A percentile compares a stretch with the other conserved stretches of the same genome.
Conservation (phyloP, 2,888 invertebrate genomes). For the Clistopyga incitator region DNA sequence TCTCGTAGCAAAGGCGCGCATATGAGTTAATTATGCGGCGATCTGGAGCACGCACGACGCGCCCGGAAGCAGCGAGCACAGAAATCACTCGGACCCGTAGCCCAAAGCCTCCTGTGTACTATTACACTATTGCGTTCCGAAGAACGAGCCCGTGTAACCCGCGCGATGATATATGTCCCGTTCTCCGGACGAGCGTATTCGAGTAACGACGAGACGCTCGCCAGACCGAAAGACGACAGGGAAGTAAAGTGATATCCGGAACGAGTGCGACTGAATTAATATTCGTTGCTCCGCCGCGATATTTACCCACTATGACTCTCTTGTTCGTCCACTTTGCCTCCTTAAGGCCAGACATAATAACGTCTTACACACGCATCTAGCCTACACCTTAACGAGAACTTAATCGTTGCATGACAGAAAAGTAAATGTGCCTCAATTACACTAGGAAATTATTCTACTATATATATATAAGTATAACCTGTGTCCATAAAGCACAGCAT, state of each 20-base stretch:
- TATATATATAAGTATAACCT: neutral
- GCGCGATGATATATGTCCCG: slow-evolving; percentile 33
- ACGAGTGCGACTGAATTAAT: slow-evolving; percentile 39
- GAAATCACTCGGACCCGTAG: slow-evolving; percentile 14
- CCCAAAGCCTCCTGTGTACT: slow-evolving; percentile 9
- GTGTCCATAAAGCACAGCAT: neutral
- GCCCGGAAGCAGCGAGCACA: slow-evolving; percentile 48
- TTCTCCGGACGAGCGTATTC: slow-evolving; percentile 55
- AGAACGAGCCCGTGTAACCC: slow-evolving; percentile 8
- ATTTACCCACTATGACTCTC: neutral
- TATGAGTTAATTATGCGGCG: slow-evolving; percentile 72
- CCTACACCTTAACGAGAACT: slow-evolving; percentile 52
- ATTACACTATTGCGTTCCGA: slow-evolving; percentile 5
- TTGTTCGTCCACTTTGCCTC: neutral
- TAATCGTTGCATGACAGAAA: slow-evolving; percentile 55
- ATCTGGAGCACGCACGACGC: slow-evolving; percentile 71
- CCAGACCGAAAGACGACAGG: slow-evolving; percentile 31
- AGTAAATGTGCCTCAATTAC: slow-evolving; percentile 49
- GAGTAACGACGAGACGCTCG: slow-evolving; percentile 43
- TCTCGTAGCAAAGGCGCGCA: slow-evolving; percentile 71
- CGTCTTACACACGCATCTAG: slow-evolving; percentile 20
- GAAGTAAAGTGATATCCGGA: slow-evolving; percentile 48
- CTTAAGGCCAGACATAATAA: slow-evolving; percentile 15
- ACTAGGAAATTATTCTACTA: slow-evolving; percentile 35
- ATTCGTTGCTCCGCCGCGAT: slow-evolving; percentile 18